A percentile compares a stretch with the other conserved stretches of the same genome.
These are phyloP conservation scores for Microplitis deprimator DNA, from an alignment of 2,888 invertebrate species.

Conservation along the genomic window DNA sequence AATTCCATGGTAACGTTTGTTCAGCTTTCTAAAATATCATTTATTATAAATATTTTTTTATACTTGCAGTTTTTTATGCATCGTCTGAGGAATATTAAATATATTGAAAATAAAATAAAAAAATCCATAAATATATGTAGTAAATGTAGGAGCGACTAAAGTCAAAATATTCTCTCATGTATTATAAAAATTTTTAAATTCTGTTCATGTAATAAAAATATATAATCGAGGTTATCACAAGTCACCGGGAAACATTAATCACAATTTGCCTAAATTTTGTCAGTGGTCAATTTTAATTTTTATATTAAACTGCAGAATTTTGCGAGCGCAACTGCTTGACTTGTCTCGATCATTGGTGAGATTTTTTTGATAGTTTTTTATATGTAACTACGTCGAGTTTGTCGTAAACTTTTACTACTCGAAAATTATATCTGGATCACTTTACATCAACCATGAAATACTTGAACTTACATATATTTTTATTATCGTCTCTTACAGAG, in stretches of 20 bases:
- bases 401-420: background rate
- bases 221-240: background rate
- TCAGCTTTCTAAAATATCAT: background rate
- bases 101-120: background rate
- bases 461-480: too few species aligned
- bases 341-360: background rate
- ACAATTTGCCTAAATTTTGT: constrained; percentile 26
- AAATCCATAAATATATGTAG: background rate
- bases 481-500: background rate
- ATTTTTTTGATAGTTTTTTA: background rate
- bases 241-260: constrained; percentile 18
- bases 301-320: background rate
- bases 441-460: background rate
- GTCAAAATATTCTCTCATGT: background rate
- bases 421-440: background rate
- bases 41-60: background rate
- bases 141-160: background rate
- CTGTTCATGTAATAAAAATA: constrained; percentile 11
- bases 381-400: background rate
- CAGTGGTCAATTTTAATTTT: background rate
- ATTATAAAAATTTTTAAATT: constrained; percentile 20
- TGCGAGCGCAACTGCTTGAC: background rate
- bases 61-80: background rate
- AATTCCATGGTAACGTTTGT: background rate
- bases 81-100: constrained; percentile 5